Evolutionary conservation across 2,888 invertebrate genomes (phyloP).

Genomic region (Macaria notata): DNA sequence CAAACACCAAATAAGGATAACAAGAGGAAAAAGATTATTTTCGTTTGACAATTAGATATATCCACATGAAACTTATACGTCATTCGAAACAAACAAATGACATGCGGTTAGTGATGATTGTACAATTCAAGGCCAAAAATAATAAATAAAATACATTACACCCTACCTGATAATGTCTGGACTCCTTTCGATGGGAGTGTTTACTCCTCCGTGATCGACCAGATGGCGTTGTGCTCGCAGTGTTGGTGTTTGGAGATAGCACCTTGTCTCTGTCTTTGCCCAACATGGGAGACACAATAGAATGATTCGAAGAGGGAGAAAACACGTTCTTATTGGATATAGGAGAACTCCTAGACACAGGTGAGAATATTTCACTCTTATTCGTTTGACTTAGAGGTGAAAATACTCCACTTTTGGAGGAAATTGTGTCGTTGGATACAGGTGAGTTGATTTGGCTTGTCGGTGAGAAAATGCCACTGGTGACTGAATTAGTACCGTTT

Average conservation of each 20-base stretch:
- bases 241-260: slow-evolving; percentile 73
- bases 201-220: slow-evolving; percentile 81
- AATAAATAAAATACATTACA: slow-evolving; percentile 21
- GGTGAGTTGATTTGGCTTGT: slow-evolving; percentile 80
- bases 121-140: slow-evolving; percentile 26
- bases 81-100: slow-evolving; percentile 27
- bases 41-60: background rate
- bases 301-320: slow-evolving; percentile 75
- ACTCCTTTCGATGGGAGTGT: slow-evolving; percentile 84
- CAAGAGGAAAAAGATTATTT: background rate
- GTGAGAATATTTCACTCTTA: slow-evolving; percentile 76
- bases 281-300: slow-evolving; percentile 67
- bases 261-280: slow-evolving; percentile 71
- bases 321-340: slow-evolving; percentile 73
- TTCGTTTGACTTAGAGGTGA: slow-evolving; percentile 78
- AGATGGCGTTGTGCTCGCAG: slow-evolving; percentile 80
- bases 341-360: slow-evolving; percentile 74
- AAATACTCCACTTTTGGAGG: slow-evolving; percentile 78
- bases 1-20: background rate
- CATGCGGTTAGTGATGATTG: slow-evolving; percentile 59
- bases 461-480: slow-evolving; percentile 79
- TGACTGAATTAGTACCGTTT: slow-evolving; percentile 76
- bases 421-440: slow-evolving; percentile 77
- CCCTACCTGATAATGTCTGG: slow-evolving; percentile 87
- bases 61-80: background rate